Conservation (phyloP, 2,888 invertebrate species). For the Heterodera filipjevi region DNA sequence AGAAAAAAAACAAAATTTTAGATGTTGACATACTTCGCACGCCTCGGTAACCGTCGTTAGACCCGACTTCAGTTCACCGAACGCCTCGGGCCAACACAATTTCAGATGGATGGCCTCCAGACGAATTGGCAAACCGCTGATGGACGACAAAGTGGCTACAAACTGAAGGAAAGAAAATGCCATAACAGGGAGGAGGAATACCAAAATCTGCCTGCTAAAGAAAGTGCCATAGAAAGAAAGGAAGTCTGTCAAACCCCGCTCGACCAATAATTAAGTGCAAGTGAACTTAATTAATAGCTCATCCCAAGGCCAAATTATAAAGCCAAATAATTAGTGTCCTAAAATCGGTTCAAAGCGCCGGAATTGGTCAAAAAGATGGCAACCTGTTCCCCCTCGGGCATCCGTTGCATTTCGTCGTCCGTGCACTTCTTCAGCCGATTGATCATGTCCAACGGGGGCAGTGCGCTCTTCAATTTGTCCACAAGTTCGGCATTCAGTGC, state of each 20-base stretch:
- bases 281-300: neutral
- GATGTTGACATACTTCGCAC: constrained; percentile 71
- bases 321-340: neutral
- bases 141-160: constrained; percentile 75
- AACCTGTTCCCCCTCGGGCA: constrained; percentile 81
- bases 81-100: constrained; percentile 82
- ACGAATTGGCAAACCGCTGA: constrained; percentile 69
- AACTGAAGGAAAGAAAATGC: constrained; percentile 70
- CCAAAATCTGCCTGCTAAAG: no score
- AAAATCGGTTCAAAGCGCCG: no score
- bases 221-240: neutral
- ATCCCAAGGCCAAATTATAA: neutral
- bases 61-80: constrained; percentile 83
- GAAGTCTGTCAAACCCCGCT: no score
- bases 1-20: no score
- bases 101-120: constrained; percentile 86
- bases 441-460: constrained; percentile 87
- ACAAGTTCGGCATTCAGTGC: constrained; percentile 79
- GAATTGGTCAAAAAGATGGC: no score
- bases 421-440: constrained; percentile 74
- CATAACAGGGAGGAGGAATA: no score
- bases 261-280: neutral
- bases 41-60: constrained; percentile 92
- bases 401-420: constrained; percentile 67
- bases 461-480: constrained; percentile 84